Evolutionary conservation across 2,888 invertebrate genomes (phyloP), one percentile per base, ranked within the genome.

Genomic region (Actias luna): DNA sequence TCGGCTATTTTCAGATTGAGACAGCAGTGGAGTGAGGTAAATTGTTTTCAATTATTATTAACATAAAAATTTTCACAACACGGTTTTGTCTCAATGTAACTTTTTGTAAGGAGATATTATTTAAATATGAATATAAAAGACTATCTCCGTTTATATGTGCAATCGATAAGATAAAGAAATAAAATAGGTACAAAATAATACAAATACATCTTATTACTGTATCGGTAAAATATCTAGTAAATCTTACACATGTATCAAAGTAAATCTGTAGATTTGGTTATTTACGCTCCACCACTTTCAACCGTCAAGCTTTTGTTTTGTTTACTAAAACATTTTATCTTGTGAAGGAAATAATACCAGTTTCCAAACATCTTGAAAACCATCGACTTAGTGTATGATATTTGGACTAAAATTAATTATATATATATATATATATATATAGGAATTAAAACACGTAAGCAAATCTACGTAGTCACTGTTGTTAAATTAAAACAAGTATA

Each of bases 251-350:
- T n/a, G 7, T 35, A n/a, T 35, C 27, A 31, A 27, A 64, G 63
- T 66, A 63, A 65, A 65, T 66, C 65, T 66, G 66, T 63, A 69
- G 64, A 67, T 67, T 66, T 58, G 62, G 58, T 61, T 67, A 67
- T 69, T 67, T 65, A 68, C 64, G 63, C 64, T 63, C 61, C 62
- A 58, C 60, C 58, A 58, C 55, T 22, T 46, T 58, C 55, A 62
- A 61, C 62, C 62, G 60, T 22, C 42, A 65, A 66, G 66, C 69
- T 63, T 65, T 68, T 70, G 69, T 67, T 67, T 67, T 57, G 62
- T 71, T 73, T 75, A 77, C 4, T 0, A 39, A n/a, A n/a, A 39
- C 39, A n/a, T 39, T n/a, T 39, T n/a, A 7, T 39, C 39, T 39
- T n/a, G 5, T 39, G 39, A 5, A 39, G 39, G 5, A 39, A 3